Conservation (phyloP, 2,888 invertebrate species). For the Hartigia nigra region DNA sequence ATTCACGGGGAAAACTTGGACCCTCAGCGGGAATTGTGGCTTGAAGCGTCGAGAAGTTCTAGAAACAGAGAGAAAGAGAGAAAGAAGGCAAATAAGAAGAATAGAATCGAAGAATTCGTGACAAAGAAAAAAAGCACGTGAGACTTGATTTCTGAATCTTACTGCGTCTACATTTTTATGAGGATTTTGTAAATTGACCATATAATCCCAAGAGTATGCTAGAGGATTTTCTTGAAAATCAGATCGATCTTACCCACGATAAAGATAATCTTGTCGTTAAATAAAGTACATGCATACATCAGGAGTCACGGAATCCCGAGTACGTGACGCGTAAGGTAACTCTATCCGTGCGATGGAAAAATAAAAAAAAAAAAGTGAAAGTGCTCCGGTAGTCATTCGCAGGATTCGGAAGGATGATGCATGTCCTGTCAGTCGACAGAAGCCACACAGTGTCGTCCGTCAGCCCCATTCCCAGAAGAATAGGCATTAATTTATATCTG, state of each 20-base stretch:
- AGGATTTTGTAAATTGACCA: not conserved
- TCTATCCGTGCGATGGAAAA: not conserved
- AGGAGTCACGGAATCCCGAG: no score
- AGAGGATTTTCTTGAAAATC: no score
- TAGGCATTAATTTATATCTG: slow-evolving; percentile 65
- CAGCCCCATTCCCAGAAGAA: slow-evolving; percentile 46
- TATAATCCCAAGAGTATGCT: not conserved
- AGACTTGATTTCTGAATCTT: not conserved
- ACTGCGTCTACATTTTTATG: not conserved
- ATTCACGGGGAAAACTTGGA: not conserved
- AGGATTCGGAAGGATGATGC: slow-evolving; percentile 34
- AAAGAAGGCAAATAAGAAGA: slow-evolving; percentile 15
- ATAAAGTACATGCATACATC: not conserved
- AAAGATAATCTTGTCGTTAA: not conserved
- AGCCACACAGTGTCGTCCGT: slow-evolving; percentile 26
- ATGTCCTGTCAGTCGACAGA: slow-evolving; percentile 45
- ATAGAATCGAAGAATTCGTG: slow-evolving; percentile 29
- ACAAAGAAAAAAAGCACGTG: not conserved
- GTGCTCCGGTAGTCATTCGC: not conserved
- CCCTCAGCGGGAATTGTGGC: not conserved
- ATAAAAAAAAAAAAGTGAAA: not conserved
- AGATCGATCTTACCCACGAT: not conserved
- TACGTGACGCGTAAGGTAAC: not conserved
- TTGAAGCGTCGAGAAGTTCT: not conserved
- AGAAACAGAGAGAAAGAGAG: slow-evolving; percentile 8